Conservation (phyloP, 2,888 invertebrate genomes). For the Oeneis ivallda region DNA sequence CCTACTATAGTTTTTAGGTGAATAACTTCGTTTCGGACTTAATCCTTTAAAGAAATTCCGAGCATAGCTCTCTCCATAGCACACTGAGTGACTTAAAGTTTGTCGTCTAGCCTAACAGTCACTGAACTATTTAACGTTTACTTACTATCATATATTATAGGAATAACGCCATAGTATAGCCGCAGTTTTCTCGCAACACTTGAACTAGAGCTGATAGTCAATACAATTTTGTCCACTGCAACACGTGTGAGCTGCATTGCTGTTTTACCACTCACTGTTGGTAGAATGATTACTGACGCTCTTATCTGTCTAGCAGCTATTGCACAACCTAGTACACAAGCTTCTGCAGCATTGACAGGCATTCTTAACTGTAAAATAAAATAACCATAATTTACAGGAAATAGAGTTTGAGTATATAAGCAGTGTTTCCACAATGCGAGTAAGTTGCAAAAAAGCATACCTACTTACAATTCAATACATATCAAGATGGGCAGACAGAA, state of each 20-base stretch:
- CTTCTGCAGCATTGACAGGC: conserved; percentile 51
- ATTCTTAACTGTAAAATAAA: conserved; percentile 39
- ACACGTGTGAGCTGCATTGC: conserved; percentile 43
- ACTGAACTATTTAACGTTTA: conserved; percentile 15
- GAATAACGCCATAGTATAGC: conserved; percentile 60
- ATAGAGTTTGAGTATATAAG: background rate
- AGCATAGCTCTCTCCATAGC: too few relatives aligned
- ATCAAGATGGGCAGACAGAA: too few relatives aligned
- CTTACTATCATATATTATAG: conserved; percentile 64
- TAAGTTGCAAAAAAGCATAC: too few relatives aligned
- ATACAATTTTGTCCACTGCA: conserved; percentile 41
- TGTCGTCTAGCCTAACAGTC: too few relatives aligned
- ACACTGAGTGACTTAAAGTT: too few relatives aligned
- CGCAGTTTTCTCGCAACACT: conserved; percentile 81
- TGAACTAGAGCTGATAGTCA: conserved; percentile 44
- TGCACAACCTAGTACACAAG: conserved; percentile 43
- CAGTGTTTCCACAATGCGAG: too few relatives aligned
- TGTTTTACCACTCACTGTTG: conserved; percentile 49
- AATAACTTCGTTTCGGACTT: too few relatives aligned
- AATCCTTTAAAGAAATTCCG: too few relatives aligned
- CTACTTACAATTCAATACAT: too few relatives aligned
- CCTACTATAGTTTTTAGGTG: too few relatives aligned
- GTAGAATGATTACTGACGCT: conserved; percentile 43
- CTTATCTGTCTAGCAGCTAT: conserved; percentile 40
- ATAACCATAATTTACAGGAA: background rate